Conservation (phyloP, 23 tunicate species). For the Trididemnum nubilum region DNA sequence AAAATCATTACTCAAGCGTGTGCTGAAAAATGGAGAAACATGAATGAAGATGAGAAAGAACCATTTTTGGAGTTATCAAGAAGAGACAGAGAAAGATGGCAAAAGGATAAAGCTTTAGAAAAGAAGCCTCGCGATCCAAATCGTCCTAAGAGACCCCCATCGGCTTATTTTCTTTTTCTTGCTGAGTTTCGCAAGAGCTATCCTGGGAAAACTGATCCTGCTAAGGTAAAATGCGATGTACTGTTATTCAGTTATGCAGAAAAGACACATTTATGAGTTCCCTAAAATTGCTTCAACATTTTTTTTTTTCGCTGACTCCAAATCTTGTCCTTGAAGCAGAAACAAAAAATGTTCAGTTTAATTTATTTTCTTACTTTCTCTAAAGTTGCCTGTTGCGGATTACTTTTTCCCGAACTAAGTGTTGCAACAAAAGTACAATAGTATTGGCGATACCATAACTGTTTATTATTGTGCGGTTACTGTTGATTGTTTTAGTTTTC, state of each 20-base stretch:
- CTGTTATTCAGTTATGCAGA: background rate
- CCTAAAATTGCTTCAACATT: too few species aligned
- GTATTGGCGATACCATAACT: too few species aligned
- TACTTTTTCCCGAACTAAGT: too few species aligned
- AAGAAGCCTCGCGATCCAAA: slow-evolving; percentile 98
- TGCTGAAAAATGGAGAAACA: slow-evolving; percentile 98
- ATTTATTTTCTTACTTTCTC: too few species aligned
- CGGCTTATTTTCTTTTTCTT: slow-evolving; percentile 93
- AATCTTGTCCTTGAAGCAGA: too few species aligned
- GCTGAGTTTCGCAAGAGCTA: slow-evolving; percentile 81
- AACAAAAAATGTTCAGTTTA: too few species aligned
- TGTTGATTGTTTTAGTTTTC: too few species aligned
- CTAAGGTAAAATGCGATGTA: slow-evolving; percentile 54
- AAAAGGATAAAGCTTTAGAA: slow-evolving; percentile 90
- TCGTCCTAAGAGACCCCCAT: slow-evolving; percentile 96
- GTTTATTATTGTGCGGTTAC: too few species aligned
- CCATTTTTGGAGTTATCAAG: slow-evolving; percentile 91
- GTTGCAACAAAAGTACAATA: too few species aligned
- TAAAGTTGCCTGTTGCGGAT: too few species aligned
- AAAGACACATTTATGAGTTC: too few species aligned
- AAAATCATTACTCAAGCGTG: slow-evolving; percentile 98
- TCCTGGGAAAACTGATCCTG: slow-evolving; percentile 88
- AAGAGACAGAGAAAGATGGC: slow-evolving; percentile 94
- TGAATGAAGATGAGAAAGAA: slow-evolving; percentile 94
- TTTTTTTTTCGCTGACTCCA: too few species aligned